Evolutionary conservation across 2,113 vertebrate species (phyloP), one percentile per base, ranked within the genome.

Genomic region (Strix aluco): DNA sequence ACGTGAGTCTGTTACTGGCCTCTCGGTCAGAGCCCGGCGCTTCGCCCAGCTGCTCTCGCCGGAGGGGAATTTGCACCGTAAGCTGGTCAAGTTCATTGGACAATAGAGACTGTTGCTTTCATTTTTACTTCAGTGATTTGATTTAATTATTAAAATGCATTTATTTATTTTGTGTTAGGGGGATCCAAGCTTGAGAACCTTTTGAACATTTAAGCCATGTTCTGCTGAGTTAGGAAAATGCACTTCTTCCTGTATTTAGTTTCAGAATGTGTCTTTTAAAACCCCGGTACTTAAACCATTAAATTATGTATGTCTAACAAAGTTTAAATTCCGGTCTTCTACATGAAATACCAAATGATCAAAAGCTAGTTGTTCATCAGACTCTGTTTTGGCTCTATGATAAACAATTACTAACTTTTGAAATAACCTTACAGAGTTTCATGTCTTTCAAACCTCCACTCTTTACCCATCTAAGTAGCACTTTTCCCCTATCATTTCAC

Each of bases 191-290:
- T 18, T 8, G 71, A 44, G 80, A 61, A n/a, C 29, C 19, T 49
- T 42, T 27, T 65, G 81, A 16, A 26, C 0, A 0, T 54, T 34
- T 3, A 11, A 62, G 23, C 63, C 1, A 0, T 3, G 1, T 55
- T 91, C 32, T 87, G 46, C 63, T 80, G 75, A 79, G 63, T 42
- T 61, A 25, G 84, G 52, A 34, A 30, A 86, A 55, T 0, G 10
- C 4, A 1, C 54, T 67, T 8, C 52, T 65, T 57, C 78, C 74
- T 82, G 30, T 51, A 8, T n/a, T 30, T 34, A 51, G 44, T 44
- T 62, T 57, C 88, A 88, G 40, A 70, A 20, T 1, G 7, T 40
- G 30, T 49, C 67, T 49, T 16, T 42, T 23, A 23, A 81, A 62
- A 38, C 25, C 67, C 44, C 44, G 55, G 0, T 10, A 21, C 40